phyloP scores from a whole-genome alignment of 2,113 vertebrate genomes.

The Syngnathoides biaculeatus region DNA sequence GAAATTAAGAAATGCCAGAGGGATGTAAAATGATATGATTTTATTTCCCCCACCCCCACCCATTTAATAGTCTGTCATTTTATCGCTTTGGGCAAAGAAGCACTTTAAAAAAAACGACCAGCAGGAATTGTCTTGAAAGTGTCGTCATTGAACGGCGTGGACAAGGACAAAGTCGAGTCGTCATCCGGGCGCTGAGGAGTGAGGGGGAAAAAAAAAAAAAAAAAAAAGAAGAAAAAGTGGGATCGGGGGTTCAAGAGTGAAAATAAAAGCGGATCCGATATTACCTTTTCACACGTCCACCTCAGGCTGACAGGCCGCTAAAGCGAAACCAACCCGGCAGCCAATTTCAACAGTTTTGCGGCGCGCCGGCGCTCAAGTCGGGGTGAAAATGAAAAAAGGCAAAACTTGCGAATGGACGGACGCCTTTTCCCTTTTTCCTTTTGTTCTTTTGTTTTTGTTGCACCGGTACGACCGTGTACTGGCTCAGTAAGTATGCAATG shows the following conservation, averaged over 20 bases:
- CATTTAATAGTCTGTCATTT: slow-evolving; percentile 9
- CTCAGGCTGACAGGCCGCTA: slow-evolving; percentile 61
- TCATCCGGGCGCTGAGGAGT: slow-evolving; percentile 8
- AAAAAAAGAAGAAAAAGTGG: neutral
- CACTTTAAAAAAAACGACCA: slow-evolving; percentile 6
- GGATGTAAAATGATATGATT: slow-evolving; percentile 39
- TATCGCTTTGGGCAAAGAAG: slow-evolving; percentile 7
- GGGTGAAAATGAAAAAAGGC: slow-evolving; percentile 51
- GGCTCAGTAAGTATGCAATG: too few relatives aligned
- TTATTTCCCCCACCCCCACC: neutral
- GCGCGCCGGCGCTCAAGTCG: slow-evolving; percentile 37
- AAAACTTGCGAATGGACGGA: slow-evolving; percentile 35
- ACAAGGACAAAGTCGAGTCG: slow-evolving; percentile 28
- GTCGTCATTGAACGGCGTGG: slow-evolving; percentile 13
- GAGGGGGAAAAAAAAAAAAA: neutral
- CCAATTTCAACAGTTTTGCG: slow-evolving; percentile 60
- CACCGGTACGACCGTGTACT: too few relatives aligned
- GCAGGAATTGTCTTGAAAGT: slow-evolving; percentile 12
- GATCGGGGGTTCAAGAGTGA: slow-evolving; percentile 5
- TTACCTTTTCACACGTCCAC: slow-evolving; percentile 68
- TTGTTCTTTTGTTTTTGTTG: slow-evolving; percentile 2
- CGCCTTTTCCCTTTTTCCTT: neutral
- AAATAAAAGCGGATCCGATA: slow-evolving; percentile 31
- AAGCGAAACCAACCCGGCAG: slow-evolving; percentile 63
- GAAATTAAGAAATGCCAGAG: slow-evolving; percentile 16